phyloP scores from a whole-genome alignment of 2,113 vertebrate genomes.

The Apteryx mantelli region DNA sequence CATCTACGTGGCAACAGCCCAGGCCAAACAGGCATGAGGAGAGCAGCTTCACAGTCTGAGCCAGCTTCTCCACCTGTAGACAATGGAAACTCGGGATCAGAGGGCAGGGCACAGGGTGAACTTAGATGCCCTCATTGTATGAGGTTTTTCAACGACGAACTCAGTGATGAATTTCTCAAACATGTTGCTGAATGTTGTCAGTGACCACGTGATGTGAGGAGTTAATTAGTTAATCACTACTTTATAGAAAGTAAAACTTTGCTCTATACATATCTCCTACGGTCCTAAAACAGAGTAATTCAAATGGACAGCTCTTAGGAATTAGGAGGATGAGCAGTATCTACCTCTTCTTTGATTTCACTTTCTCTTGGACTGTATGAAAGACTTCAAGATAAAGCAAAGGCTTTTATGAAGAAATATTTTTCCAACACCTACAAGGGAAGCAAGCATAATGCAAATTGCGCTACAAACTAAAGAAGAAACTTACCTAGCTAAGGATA shows the following conservation, averaged over 20 bases:
- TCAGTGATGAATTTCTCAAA: constrained; percentile 82
- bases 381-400: not conserved
- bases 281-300: not conserved
- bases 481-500: not conserved
- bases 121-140: constrained; percentile 89
- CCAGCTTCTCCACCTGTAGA: constrained; percentile 7
- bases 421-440: not conserved
- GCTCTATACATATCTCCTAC: not conserved
- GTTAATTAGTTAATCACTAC: constrained; percentile 45
- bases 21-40: constrained; percentile 40
- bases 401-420: constrained; percentile 6
- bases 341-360: constrained; percentile 57
- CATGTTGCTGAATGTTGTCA: constrained; percentile 88
- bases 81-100: not conserved
- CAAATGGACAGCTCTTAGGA: constrained; percentile 10
- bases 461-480: constrained; percentile 11
- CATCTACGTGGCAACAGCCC: constrained; percentile 53
- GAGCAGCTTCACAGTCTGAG: constrained; percentile 6
- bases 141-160: constrained; percentile 79
- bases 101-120: constrained; percentile 74
- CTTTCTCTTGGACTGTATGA: constrained; percentile 24
- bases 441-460: not conserved
- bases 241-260: not conserved
- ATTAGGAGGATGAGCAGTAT: not conserved
- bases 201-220: constrained; percentile 34